Conservation (phyloP, 2,113 vertebrate genomes). For the Gallinago media region DNA sequence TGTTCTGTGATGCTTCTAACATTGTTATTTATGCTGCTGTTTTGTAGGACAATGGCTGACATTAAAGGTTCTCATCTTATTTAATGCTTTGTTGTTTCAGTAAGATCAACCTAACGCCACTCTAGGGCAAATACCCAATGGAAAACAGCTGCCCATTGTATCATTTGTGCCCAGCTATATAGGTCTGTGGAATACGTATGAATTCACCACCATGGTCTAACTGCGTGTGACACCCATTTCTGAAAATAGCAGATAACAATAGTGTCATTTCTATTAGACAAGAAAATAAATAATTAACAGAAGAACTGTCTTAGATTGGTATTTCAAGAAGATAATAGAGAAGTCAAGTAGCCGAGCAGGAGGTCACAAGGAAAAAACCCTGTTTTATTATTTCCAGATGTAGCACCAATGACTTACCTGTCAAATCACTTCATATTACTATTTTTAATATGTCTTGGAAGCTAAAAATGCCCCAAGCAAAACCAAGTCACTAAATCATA, state of each 20-base stretch:
- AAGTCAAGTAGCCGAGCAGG: neutral
- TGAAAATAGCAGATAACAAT: neutral
- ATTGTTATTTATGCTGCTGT: neutral
- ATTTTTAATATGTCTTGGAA: neutral
- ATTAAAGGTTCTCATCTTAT: neutral
- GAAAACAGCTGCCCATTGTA: neutral
- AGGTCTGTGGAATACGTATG: neutral
- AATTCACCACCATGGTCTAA: neutral
- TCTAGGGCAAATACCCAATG: neutral
- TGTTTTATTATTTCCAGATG: neutral
- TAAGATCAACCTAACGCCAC: neutral
- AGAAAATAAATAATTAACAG: neutral
- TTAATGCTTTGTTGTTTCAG: neutral
- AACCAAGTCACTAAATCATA: neutral
- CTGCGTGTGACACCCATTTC: neutral
- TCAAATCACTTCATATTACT: neutral
- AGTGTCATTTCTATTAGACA: neutral
- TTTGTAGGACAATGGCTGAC: neutral
- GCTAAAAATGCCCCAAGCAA: neutral
- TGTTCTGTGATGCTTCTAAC: neutral
- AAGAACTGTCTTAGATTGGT: neutral
- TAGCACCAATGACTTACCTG: neutral
- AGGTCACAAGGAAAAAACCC: neutral
- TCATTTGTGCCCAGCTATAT: neutral
- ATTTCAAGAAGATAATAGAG: neutral